phyloP scores from a whole-genome alignment of 2,888 invertebrate genomes.

The Diogma glabrata region DNA sequence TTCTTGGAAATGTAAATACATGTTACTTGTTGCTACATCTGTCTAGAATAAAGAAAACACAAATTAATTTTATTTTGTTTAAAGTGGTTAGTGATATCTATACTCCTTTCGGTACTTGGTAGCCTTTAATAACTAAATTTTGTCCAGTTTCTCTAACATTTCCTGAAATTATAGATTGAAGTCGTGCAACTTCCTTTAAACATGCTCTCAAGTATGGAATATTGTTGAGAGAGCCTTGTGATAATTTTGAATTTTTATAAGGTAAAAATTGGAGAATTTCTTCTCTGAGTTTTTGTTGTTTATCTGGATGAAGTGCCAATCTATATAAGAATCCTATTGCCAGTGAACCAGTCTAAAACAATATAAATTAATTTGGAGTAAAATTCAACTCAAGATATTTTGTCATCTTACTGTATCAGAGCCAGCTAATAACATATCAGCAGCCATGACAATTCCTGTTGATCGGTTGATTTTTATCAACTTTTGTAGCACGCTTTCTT shows the following conservation, averaged over 20 bases:
- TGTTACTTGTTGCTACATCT: constrained; percentile 44
- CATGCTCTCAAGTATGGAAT: constrained; percentile 58
- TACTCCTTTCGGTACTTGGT: constrained; percentile 48
- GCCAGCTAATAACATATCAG: constrained; percentile 58
- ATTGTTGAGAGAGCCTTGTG: constrained; percentile 35
- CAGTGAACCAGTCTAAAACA: constrained; percentile 27
- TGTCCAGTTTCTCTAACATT: constrained; percentile 41
- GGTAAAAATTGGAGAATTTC: constrained; percentile 41
- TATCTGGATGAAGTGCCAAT: constrained; percentile 47
- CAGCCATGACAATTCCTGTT: constrained; percentile 52
- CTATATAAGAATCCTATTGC: constrained; percentile 45
- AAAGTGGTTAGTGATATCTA: constrained; percentile 20
- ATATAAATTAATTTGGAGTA: constrained; percentile 18
- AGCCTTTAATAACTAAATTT: constrained; percentile 51
- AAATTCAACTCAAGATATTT: background rate
- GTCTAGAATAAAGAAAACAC: constrained; percentile 27
- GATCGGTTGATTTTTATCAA: constrained; percentile 47
- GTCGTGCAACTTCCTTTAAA: constrained; percentile 58
- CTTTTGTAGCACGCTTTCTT: constrained; percentile 49
- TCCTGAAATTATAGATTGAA: constrained; percentile 48
- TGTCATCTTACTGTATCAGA: constrained; percentile 51
- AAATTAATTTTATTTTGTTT: background rate
- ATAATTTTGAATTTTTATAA: constrained; percentile 33
- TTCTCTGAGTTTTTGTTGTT: constrained; percentile 49
- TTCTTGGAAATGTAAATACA: constrained; percentile 44